A percentile compares a stretch with the other conserved stretches of the same genome.
These are phyloP conservation scores for Psilanteris sp. DNA, from an alignment of 1,140 invertebrate species.

Conservation along the genomic window DNA sequence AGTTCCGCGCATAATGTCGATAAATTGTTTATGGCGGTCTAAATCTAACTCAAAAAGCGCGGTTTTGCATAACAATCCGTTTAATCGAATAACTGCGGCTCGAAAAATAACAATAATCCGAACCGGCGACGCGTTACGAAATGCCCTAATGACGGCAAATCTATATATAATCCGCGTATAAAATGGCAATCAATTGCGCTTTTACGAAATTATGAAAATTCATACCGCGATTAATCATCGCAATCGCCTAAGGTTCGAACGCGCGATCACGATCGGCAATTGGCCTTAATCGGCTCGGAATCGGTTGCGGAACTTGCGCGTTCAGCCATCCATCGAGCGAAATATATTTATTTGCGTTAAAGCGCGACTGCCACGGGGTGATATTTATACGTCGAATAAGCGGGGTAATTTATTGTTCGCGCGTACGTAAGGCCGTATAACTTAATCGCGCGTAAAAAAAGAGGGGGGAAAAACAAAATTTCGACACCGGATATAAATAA, in stretches of 20 bases:
- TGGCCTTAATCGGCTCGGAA: slow-evolving; percentile 4
- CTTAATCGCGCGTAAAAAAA: slow-evolving; percentile 4
- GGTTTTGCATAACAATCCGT: no score
- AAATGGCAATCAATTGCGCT: no score
- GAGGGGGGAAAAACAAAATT: slow-evolving; percentile 9
- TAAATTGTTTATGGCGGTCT: slow-evolving; percentile 31
- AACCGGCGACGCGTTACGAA: no score
- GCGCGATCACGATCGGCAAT: neutral
- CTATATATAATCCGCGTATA: slow-evolving; percentile 17
- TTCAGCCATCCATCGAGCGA: no score
- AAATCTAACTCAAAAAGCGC: slow-evolving; percentile 6
- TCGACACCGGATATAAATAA: slow-evolving; percentile 26
- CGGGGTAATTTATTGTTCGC: slow-evolving; percentile 16
- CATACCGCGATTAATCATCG: slow-evolving; percentile 10
- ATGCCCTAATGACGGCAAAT: slow-evolving; percentile 8
- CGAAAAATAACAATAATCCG: no score
- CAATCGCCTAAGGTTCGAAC: neutral
- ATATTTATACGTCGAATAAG: slow-evolving; percentile 4
- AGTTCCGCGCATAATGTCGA: slow-evolving; percentile 20
- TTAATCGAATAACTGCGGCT: no score
- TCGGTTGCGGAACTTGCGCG: neutral
- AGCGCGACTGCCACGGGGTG: neutral
- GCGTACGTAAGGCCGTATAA: slow-evolving; percentile 6
- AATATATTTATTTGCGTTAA: slow-evolving; percentile 10
- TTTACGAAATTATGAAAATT: slow-evolving; percentile 3